These are phyloP conservation scores for Drosophila yooni DNA, from an alignment of 2,888 invertebrate genomes.

Conservation along the genomic window DNA sequence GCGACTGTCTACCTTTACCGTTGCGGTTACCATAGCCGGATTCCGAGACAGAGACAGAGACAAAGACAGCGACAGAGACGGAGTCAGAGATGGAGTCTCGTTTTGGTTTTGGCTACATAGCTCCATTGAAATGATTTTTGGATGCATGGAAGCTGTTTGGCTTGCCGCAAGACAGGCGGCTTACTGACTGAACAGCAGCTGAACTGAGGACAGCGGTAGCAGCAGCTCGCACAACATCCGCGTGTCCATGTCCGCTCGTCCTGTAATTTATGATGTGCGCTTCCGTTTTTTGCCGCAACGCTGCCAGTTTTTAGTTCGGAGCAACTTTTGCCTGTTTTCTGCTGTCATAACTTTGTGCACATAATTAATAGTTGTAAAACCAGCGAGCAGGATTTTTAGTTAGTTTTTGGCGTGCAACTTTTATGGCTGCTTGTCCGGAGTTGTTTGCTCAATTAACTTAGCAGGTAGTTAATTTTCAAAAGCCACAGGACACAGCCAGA, in stretches of 20 bases:
- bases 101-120: conserved; percentile 22
- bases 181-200: conserved; percentile 57
- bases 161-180: conserved; percentile 75
- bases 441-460: conserved; percentile 83
- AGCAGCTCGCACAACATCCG: conserved; percentile 59
- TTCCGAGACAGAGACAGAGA: conserved; percentile 26
- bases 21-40: conserved; percentile 32
- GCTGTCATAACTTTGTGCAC: conserved; percentile 82
- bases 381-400: conserved; percentile 64
- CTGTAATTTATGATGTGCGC: conserved; percentile 78
- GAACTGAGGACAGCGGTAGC: conserved; percentile 28
- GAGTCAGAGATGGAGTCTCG: conserved; percentile 12
- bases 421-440: conserved; percentile 61
- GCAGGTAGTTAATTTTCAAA: conserved; percentile 83
- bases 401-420: conserved; percentile 68
- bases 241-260: conserved; percentile 70
- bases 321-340: conserved; percentile 77
- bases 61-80: conserved; percentile 3
- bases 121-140: conserved; percentile 78
- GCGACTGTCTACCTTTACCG: conserved; percentile 46
- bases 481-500: conserved; percentile 55
- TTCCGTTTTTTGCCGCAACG: conserved; percentile 54
- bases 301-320: conserved; percentile 68
- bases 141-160: conserved; percentile 80
- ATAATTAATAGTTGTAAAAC: conserved; percentile 83